Conservation (phyloP, 2,797 vertebrate genomes). For the Rhincodon typus region DNA sequence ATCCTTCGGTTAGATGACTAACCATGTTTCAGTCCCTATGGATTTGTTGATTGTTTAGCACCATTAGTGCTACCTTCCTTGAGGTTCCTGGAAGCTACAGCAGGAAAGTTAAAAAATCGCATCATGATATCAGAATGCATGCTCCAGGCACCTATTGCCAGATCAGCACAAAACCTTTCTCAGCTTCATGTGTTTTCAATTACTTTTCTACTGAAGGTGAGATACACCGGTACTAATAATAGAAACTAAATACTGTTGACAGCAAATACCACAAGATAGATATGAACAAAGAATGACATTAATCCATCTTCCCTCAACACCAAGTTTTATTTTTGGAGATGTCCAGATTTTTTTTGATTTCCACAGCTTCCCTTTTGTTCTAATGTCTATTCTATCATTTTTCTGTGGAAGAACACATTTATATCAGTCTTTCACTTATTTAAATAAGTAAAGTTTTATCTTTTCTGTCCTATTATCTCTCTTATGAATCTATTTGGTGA, state of each 20-base stretch:
- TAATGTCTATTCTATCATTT: no score
- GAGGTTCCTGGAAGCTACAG: neutral
- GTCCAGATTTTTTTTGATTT: neutral
- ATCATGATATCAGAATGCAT: neutral
- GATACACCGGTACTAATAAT: neutral
- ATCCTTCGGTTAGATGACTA: neutral
- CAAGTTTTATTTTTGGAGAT: neutral
- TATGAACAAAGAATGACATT: neutral
- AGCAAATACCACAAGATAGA: neutral
- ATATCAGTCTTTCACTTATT: neutral
- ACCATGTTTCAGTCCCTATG: neutral
- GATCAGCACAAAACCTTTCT: neutral
- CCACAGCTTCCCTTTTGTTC: neutral
- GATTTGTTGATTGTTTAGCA: neutral
- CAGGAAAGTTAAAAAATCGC: neutral
- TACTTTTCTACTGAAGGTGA: neutral
- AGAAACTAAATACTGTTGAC: neutral
- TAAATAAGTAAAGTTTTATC: neutral
- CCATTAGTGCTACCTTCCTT: neutral
- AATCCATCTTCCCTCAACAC: neutral
- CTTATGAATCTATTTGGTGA: neutral
- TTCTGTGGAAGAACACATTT: neutral
- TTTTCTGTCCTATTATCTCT: neutral
- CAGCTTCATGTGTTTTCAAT: neutral
- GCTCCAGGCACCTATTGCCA: neutral